Evolutionary conservation across 2,888 invertebrate genomes (phyloP).

Genomic region (Baccha elongata): DNA sequence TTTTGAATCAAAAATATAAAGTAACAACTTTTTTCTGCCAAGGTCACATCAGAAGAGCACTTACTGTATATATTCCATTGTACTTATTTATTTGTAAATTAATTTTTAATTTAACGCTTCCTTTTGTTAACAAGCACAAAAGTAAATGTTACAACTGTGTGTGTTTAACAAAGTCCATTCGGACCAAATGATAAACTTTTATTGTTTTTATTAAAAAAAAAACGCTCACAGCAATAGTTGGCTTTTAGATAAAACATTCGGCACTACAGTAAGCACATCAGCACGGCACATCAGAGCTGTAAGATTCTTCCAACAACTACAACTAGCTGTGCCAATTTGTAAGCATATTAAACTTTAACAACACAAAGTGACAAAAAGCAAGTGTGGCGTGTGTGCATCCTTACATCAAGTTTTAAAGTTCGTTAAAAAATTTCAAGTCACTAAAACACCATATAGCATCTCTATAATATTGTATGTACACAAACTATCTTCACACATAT

Average conservation of each 20-base stretch:
- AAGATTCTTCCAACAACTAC: constrained; percentile 11
- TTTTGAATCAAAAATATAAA: too few species aligned
- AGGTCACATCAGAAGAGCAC: too few species aligned
- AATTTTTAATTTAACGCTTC: too few species aligned
- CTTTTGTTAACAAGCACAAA: too few species aligned
- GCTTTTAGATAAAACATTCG: not conserved
- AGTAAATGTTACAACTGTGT: too few species aligned
- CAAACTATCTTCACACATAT: not conserved
- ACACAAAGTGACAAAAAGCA: constrained; percentile 31
- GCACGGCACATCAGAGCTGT: not conserved
- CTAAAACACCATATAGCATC: constrained; percentile 7
- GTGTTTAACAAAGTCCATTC: constrained; percentile 14
- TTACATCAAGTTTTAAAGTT: constrained; percentile 44
- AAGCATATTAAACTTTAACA: constrained; percentile 58
- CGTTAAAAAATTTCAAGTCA: constrained; percentile 54
- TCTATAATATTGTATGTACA: too few species aligned
- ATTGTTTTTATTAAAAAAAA: constrained; percentile 14
- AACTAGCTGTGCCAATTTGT: constrained; percentile 59
- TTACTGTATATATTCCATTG: too few species aligned
- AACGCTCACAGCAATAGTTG: not conserved
- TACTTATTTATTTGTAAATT: too few species aligned
- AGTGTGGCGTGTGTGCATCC: constrained; percentile 21
- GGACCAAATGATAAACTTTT: constrained; percentile 9
- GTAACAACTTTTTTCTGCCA: too few species aligned
- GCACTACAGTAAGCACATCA: constrained; percentile 13